phyloP scores from a whole-genome alignment of 2,888 invertebrate genomes.

The Scaptomyza caliginosa region DNA sequence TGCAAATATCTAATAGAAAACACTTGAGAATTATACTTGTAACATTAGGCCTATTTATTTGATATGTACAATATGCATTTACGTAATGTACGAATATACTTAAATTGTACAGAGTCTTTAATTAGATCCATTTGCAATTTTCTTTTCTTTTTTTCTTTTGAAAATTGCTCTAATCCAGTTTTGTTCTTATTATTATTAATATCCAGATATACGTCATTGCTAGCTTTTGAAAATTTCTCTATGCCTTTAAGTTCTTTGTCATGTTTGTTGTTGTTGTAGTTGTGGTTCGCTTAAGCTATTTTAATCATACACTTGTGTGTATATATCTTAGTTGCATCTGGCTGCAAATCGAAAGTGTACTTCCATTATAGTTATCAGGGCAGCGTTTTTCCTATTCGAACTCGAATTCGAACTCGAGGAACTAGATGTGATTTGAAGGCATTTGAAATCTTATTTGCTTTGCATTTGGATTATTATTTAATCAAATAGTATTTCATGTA shows the following conservation, averaged over 20 bases:
- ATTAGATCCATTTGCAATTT: constrained; percentile 38
- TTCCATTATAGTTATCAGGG: neutral
- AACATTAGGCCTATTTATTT: neutral
- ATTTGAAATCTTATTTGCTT: no score
- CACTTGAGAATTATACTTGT: constrained; percentile 51
- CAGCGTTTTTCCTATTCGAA: neutral
- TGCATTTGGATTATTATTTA: no score
- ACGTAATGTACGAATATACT: constrained; percentile 39
- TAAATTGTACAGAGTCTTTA: constrained; percentile 36
- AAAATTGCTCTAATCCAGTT: constrained; percentile 12
- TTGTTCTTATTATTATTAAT: constrained; percentile 2
- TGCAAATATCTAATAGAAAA: constrained; percentile 18
- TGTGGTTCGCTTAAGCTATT: constrained; percentile 10
- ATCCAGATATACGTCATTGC: constrained; percentile 16
- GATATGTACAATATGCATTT: constrained; percentile 13
- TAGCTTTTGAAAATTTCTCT: neutral
- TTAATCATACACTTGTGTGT: constrained; percentile 5
- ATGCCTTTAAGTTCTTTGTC: neutral
- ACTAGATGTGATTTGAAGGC: neutral
- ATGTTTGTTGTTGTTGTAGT: neutral
- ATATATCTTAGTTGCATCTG: constrained; percentile 3
- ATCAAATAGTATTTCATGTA: no score
- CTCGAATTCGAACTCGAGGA: neutral
- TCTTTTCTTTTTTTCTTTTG: constrained; percentile 7
- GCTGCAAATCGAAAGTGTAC: neutral